These are phyloP conservation scores for Bos javanicus DNA, from an alignment of 2,113 vertebrate genomes.

Conservation along the genomic window DNA sequence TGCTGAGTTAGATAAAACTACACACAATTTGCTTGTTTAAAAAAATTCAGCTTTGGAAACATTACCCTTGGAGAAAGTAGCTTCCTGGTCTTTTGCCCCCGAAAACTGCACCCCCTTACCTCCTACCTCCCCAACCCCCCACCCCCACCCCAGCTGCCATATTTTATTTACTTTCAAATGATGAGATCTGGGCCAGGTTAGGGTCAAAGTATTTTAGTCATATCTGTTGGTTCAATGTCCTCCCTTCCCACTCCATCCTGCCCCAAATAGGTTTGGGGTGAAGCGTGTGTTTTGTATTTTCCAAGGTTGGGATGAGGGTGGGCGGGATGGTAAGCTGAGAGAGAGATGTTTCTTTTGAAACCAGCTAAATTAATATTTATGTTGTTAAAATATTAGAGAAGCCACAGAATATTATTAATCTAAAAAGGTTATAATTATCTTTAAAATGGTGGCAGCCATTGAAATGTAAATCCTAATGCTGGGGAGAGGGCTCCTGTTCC, in stretches of 20 bases:
- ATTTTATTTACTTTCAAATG: not conserved
- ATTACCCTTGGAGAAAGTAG: not conserved
- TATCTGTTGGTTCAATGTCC: not conserved
- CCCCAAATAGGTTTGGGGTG: not conserved
- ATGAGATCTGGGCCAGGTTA: not conserved
- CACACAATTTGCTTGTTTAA: not conserved
- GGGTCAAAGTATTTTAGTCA: not conserved
- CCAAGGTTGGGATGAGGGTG: not conserved
- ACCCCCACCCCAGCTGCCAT: not conserved
- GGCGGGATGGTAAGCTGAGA: not conserved
- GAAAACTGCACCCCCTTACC: not conserved
- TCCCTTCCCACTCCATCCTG: not conserved
- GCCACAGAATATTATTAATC: conserved; percentile 80
- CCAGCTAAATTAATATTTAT: conserved; percentile 84
- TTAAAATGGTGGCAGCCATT: conserved; percentile 80
- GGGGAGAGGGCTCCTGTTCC: conserved; percentile 73
- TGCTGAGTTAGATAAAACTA: not conserved
- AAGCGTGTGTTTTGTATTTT: conserved; percentile 19
- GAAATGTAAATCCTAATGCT: conserved; percentile 82
- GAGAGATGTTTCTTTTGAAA: conserved; percentile 72
- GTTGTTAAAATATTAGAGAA: conserved; percentile 81
- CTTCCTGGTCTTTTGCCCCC: not conserved
- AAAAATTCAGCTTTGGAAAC: not conserved
- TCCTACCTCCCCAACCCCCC: not conserved
- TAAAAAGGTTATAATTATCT: conserved; percentile 84